Base-by-base conservation (phyloP, 2,113 vertebrate species). In the Melospiza melodia region DNA sequence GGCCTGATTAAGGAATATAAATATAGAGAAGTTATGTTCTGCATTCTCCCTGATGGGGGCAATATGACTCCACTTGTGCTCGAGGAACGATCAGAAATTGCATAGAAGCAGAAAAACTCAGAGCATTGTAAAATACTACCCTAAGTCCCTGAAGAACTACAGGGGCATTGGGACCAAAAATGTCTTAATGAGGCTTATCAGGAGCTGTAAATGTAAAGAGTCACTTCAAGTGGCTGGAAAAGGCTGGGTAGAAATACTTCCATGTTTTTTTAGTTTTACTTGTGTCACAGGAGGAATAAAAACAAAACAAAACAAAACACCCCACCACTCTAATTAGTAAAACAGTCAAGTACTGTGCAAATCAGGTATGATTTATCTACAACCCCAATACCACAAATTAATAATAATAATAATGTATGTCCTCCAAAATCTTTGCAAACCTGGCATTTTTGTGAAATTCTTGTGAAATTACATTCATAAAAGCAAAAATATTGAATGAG, bases 11-110 rank as follows among this genome's bases (percentile, higher is more conserved):
- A 51, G 49, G 24, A 51, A 27, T 51, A 51, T 51, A 51, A 51
- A 51, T 25, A 65, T 2, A 63, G 68, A 91, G 54, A 28, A 75
- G 90, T 59, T 68, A 11, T 81, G 51, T 98, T 98, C 98, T 92
- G 58, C 1, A 0, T 80, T 97, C 96, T 93, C 96, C 98, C 98
- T 98, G 98, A 66, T 98, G 98, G 97, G 97, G 98, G 98, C 98
- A 98, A 97, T 98, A 90, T 98, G 95, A 96, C 97, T 98, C 98
- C 93, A 98, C 86, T 95, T 84, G 72, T 96, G 41, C 85, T 79
- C 78, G 84, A 8, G 35, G 62, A 93, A 72, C n/a, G 65, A 86
- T 54, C 87, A 76, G 55, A 96, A 96, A 96, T 76, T 77, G 62
- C 33, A 84, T 0, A 62, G 4, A 68, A 48, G 46, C 65, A 13